A percentile compares a stretch with the other conserved stretches of the same genome.
phyloP scores from a whole-genome alignment of 2,888 invertebrate species.

The Nezara viridula region DNA sequence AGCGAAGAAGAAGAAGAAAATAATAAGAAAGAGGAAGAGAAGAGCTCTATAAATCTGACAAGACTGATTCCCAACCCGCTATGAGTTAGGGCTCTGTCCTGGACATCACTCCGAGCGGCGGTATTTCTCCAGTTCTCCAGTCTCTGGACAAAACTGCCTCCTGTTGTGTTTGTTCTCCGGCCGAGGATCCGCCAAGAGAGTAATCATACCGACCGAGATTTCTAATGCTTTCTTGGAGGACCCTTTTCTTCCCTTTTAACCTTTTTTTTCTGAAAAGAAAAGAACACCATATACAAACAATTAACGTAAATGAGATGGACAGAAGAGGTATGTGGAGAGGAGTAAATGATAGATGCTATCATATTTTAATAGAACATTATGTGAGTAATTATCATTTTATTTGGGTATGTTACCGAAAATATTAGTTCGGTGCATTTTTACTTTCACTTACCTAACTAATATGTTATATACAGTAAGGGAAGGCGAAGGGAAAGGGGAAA shows the following conservation, averaged over 20 bases:
- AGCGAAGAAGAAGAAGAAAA: conserved; percentile 34
- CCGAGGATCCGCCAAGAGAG: background rate
- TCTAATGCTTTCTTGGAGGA: background rate
- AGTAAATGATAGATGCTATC: too few relatives aligned
- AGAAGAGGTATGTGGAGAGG: too few relatives aligned
- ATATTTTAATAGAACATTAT: too few relatives aligned
- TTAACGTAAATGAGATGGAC: too few relatives aligned
- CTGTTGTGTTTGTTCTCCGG: conserved; percentile 16
- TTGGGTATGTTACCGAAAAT: too few relatives aligned
- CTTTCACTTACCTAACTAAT: too few relatives aligned
- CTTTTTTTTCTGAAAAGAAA: too few relatives aligned
- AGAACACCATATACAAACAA: too few relatives aligned
- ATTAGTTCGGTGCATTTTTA: too few relatives aligned
- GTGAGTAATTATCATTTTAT: too few relatives aligned
- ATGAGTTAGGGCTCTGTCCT: conserved; percentile 31
- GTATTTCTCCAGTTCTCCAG: conserved; percentile 23
- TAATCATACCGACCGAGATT: background rate
- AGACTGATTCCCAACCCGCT: conserved; percentile 39
- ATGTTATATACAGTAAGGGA: too few relatives aligned
- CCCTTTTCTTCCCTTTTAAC: background rate
- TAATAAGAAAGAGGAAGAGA: conserved; percentile 43
- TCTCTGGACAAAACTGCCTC: conserved; percentile 39
- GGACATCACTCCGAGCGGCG: conserved; percentile 12
- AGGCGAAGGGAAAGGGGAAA: too few relatives aligned
- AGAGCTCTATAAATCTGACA: conserved; percentile 43